Conservation (phyloP, 1,140 invertebrate species). For the Pseudomyrmex pallidus region DNA sequence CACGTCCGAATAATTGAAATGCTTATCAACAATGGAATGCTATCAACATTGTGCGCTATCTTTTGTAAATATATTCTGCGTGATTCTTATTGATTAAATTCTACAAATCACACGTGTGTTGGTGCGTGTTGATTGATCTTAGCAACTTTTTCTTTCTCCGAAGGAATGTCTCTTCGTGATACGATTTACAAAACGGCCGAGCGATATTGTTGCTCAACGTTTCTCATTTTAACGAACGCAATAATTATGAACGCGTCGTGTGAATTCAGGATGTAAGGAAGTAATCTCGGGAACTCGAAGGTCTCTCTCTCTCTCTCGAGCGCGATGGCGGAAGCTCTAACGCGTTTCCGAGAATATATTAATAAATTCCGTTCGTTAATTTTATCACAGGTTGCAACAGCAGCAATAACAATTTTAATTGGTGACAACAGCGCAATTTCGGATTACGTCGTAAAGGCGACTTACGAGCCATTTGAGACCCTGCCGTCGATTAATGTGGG, state of each 20-base stretch:
- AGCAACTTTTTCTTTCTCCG: background rate
- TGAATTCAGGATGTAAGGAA: constrained; percentile 14
- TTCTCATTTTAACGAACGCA: constrained; percentile 24
- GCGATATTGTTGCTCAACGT: background rate
- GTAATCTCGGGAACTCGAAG: background rate
- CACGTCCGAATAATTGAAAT: background rate
- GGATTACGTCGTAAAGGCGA: constrained; percentile 45
- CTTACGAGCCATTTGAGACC: constrained; percentile 47
- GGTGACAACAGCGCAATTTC: constrained; percentile 39
- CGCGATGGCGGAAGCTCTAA: background rate
- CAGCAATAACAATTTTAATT: constrained; percentile 49
- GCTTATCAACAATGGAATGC: background rate
- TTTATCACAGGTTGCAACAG: constrained; percentile 35
- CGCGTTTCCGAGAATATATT: background rate
- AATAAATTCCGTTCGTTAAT: constrained; percentile 33
- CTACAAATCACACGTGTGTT: background rate
- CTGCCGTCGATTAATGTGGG: constrained; percentile 52
- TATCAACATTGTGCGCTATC: background rate
- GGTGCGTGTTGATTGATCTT: constrained; percentile 10
- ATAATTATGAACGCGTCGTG: background rate
- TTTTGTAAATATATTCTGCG: background rate
- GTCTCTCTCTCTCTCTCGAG: background rate
- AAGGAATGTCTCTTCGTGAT: constrained; percentile 6
- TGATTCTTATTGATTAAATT: constrained; percentile 14
- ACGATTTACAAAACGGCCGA: background rate